Evolutionary conservation across 1,140 invertebrate genomes (phyloP), one percentile per base, ranked within the genome.

Genomic region (Harlomillsia oculata): DNA sequence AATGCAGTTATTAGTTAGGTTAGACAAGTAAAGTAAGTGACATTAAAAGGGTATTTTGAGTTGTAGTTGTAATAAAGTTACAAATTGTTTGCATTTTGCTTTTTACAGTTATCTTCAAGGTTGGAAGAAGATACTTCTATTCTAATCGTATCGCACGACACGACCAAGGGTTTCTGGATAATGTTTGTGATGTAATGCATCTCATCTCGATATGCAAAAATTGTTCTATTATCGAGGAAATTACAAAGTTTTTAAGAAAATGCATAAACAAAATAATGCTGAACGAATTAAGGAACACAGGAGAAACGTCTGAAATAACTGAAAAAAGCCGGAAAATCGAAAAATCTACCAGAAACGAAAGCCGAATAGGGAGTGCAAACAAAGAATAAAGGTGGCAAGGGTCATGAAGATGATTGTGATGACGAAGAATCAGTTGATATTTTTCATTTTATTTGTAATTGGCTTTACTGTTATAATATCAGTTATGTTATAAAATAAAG

Each of bases 141-240:
- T 99, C 54, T 95, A 98, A 87, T 99, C 54, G 95, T 99, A 11
- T 98, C 95, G 67, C 95, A 99, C 78, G n/a, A 67, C 95, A 99
- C 78, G 95, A 99, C 76, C 94, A 97, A 72, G 95, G 90, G 68
- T 99, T 99, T 76, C 82, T 99, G 53, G 94, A 99, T 70, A 97
- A 97, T 69, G 93, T 99, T 4, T 98, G 95, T 71, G 97, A 96
- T 62, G 95, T 99, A 75, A 91, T 99, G 91, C 40, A 92, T 99
- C 99, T 56, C 95, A 98, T 72, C 75, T 99, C 50, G 93, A 98
- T 70, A 82, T 84, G 59, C 84, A 90, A 66, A 97, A 66, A 37
- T 74, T 99, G 8, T 88, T 83, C 69, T 98, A 98, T 71, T 99
- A 99, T 69, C 91, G 93, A 72, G 96, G 95, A 60, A 99, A 99